phyloP scores from a whole-genome alignment of 2,113 vertebrate genomes.

The Calidris pugnax region DNA sequence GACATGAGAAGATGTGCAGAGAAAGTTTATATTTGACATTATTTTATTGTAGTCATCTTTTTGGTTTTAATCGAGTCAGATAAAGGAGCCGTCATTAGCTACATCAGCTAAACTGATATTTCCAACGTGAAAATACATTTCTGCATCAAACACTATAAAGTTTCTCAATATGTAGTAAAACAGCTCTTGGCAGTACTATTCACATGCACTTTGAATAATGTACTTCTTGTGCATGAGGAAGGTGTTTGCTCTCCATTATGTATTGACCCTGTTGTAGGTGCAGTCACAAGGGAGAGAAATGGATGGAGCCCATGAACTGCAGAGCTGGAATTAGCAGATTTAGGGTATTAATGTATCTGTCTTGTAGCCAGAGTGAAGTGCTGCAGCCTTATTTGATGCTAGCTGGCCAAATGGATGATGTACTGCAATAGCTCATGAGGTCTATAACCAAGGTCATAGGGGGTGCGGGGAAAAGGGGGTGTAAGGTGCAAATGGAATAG shows the following conservation, averaged over 20 bases:
- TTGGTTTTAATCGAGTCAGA: background rate
- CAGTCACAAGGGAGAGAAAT: background rate
- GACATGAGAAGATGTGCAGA: background rate
- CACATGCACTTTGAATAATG: background rate
- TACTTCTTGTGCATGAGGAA: fast-evolving
- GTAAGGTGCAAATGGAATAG: background rate
- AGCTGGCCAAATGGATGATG: background rate
- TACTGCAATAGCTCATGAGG: background rate
- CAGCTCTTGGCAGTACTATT: background rate
- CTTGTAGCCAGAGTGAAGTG: background rate
- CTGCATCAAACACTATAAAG: background rate
- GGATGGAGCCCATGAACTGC: background rate
- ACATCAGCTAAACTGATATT: background rate
- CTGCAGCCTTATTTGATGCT: background rate
- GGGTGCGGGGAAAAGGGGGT: background rate
- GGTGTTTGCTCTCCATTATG: background rate
- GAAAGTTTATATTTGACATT: background rate
- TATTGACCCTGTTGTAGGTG: background rate
- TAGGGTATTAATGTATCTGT: background rate
- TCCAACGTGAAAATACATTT: background rate
- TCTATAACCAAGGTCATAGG: background rate
- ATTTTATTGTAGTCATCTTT: background rate
- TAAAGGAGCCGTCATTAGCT: background rate
- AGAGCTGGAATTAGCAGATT: background rate
- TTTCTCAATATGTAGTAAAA: background rate